Percentiles rank a stretch among this genome's conserved stretches.
Evolutionary conservation across 2,797 vertebrate genomes (phyloP).

Genomic region (Strix occidentalis): DNA sequence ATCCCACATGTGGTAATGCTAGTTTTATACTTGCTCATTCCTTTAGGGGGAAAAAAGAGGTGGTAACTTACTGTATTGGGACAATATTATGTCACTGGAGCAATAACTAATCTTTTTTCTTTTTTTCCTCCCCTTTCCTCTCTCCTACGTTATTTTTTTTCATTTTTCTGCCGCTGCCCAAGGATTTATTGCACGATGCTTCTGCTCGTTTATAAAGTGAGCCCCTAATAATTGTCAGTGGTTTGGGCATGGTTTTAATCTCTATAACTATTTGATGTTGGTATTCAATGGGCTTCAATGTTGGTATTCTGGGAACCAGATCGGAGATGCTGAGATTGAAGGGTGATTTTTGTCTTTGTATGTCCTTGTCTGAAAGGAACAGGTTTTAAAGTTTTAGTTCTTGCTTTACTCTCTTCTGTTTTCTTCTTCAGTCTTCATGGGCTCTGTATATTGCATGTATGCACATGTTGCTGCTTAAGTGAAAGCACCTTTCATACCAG

Average conservation of each 20-base stretch:
- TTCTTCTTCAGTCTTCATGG: constrained; percentile 13
- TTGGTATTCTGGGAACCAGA: constrained; percentile 33
- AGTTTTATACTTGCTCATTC: not conserved
- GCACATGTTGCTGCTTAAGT: not conserved
- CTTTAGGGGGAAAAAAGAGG: constrained; percentile 10
- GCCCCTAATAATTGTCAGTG: constrained; percentile 16
- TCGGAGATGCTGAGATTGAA: not conserved
- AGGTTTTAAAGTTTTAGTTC: not conserved
- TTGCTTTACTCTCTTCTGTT: not conserved
- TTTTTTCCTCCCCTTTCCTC: not conserved
- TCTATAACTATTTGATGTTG: constrained; percentile 27
- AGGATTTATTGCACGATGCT: constrained; percentile 44
- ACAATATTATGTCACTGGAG: not conserved
- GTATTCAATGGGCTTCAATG: not conserved
- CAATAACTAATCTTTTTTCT: not conserved
- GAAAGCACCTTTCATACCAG: constrained; percentile 54
- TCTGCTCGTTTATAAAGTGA: constrained; percentile 55
- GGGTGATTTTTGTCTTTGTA: constrained; percentile 36
- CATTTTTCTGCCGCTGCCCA: constrained; percentile 38
- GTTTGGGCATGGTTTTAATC: constrained; percentile 50
- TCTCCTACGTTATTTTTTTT: not conserved
- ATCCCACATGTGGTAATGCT: not conserved
- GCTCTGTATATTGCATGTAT: constrained; percentile 43
- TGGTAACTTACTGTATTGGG: constrained; percentile 5
- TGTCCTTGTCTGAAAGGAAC: not conserved